Evolutionary conservation across 2,113 vertebrate species (phyloP), one percentile per base, ranked within the genome.

Genomic region (Calonectris borealis): DNA sequence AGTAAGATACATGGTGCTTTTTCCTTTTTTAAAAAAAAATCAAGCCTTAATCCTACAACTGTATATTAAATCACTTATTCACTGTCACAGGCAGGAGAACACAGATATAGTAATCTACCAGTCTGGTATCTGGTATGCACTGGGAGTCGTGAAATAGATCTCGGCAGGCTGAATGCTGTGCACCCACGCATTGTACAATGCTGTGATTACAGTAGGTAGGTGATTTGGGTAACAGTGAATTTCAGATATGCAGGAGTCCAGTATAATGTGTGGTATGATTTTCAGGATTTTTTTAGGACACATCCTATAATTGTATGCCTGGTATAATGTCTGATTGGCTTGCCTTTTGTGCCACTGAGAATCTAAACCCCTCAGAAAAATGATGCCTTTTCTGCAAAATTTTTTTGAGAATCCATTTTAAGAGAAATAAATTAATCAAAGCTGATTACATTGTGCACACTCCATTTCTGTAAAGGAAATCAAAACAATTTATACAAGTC

Each of bases 191-290:
- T 94, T 52, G 55, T 92, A 94, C 90, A 97, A 97, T 21, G 48
- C 93, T 96, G 88, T 98, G 96, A 98, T 98, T 98, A 98, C 71
- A 44, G 95, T 49, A 96, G 82, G 97, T 96, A 97, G 95, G 97
- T 95, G 96, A 95, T 86, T 97, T 1, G 13, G 52, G 49, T 76
- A 97, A 91, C 48, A 61, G 78, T 93, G 95, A 94, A 97, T 97
- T 97, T 97, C 81, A 93, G 86, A 93, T 80, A 97, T 86, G 95
- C 92, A 87, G 97, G 98, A 98, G 97, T 96, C 97, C 94, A 72
- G 76, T 46, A 26, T 97, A 98, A 98, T 96, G 38, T 55, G 78
- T 75, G 66, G 88, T 96, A 93, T 98, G 96, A 97, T 97, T 98
- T 96, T 83, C 91, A 97, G 94, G 95, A 95, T 95, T 97, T 97